Evolutionary conservation across 1,140 invertebrate species (phyloP), one percentile per base, ranked within the genome.

Genomic region (Diorhabda carinulata): DNA sequence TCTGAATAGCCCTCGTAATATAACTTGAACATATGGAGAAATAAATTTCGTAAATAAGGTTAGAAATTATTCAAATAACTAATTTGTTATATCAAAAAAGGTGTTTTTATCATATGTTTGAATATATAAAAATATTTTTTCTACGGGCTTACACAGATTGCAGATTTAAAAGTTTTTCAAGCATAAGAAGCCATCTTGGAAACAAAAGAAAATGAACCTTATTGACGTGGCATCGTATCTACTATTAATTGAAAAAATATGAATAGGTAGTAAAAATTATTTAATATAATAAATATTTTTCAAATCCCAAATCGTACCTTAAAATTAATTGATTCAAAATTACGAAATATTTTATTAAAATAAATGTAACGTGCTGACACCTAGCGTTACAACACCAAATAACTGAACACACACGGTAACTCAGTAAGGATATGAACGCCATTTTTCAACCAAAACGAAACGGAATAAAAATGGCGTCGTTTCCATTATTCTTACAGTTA

Each of bases 381-480:
- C 47, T 52, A 52, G n/a, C 47, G 47, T 52, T 52, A n/a, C 2
- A 52, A 52, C 47, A 52, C 47, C 47, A 52, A 8, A 52, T 8
- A 52, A 52, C 47, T 52, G 47, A 52, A 52, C 47, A 52, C 47
- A 52, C 47, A 52, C 47, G 47, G 47, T 52, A 52, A 52, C 47
- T 52, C 25, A 52, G 47, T 52, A 52, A n/a, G 47, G 47, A 52
- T 8, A 52, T 52, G n/a, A 8, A 52, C 47, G n/a, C 47, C 47
- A 52, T 52, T 52, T 52, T 52, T 52, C 6, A 52, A 52, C n/a
- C n/a, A n/a, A 52, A 52, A 52, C 2, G 2, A 3, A 3, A 52
- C 25, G n/a, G n/a, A 10, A 9, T 60, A 60, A 10, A 60, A 25
- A 60, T 10, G 10, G 58, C 47, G 63, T 56, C 63, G 61, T 62